Evolutionary conservation across 2,888 invertebrate genomes (phyloP), one percentile per base, ranked within the genome.

Genomic region (Dioctria linearis): DNA sequence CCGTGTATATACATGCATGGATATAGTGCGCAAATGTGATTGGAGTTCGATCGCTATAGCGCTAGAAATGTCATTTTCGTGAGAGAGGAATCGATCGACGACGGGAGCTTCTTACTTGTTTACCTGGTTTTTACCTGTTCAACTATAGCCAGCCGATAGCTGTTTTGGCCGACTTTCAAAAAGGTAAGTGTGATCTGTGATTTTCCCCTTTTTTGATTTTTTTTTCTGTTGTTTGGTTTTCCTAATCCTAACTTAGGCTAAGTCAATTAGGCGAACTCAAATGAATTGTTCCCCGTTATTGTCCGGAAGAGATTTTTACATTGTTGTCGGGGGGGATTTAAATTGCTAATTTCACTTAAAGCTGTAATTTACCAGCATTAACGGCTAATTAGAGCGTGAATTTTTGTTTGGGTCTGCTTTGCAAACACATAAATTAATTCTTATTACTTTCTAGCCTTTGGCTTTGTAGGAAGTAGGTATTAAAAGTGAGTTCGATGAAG

Each of bases 61-160:
- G 9, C 13, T 75, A 42, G 59, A 59, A 75, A 75, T 75, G 73
- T 75, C 57, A 75, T 75, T 59, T 54, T 75, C 57, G 59, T 59
- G 73, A 59, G 59, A 43, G 57, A 39, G 25, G 25, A 25, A 25
- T 25, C 25, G 25, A 25, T 25, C 25, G 25, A 25, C 25, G 13
- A 13, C 57, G 42, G 25, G 63, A 75, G 73, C 42, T 49, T 43
- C 43, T 75, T 51, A 59, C 73, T 59, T 75, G 73, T 59, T 75
- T 75, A 75, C 73, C 73, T 75, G 73, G 43, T 59, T 75, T 59
- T 57, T 59, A 75, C 73, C 73, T 75, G 73, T 59, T 59, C 59
- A 59, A 75, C 25, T 25, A 25, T 2, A 25, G 25, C 25, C 25
- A 25, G 25, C 73, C 3, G 42, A 6, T 40, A 6, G 63, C 73